Evolutionary conservation across 2,113 vertebrate species (phyloP).

Genomic region (Campylomormyrus tamandua): DNA sequence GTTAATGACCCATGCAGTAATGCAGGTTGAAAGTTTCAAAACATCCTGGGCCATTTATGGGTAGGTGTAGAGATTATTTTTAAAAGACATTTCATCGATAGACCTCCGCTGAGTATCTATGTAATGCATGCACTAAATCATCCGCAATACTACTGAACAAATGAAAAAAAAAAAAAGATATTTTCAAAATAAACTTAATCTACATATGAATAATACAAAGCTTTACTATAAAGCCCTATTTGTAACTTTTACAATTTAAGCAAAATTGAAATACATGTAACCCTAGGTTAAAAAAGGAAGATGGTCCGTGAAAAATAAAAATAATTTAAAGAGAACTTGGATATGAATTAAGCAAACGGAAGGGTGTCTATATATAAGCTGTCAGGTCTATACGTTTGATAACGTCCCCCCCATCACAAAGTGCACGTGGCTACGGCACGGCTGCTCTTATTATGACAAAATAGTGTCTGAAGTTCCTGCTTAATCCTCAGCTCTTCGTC

Average conservation of each 20-base stretch:
- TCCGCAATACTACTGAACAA: not conserved
- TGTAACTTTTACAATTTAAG: not conserved
- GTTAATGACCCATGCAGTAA: constrained; percentile 24
- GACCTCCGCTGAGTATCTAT: not conserved
- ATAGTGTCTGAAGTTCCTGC: constrained; percentile 35
- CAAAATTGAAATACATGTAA: not conserved
- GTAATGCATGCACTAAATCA: not conserved
- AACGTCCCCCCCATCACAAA: too few species aligned
- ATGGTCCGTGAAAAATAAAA: not conserved
- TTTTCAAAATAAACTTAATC: not conserved
- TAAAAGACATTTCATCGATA: not conserved
- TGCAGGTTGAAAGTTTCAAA: constrained; percentile 5
- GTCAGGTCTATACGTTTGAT: too few species aligned
- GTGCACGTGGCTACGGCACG: not conserved
- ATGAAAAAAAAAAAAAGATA: not conserved
- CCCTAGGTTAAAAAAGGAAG: not conserved
- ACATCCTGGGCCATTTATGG: not conserved
- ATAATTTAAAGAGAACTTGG: not conserved
- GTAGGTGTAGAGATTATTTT: not conserved
- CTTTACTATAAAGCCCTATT: not conserved
- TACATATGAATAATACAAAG: not conserved
- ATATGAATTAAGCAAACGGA: not conserved
- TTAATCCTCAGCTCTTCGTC: constrained; percentile 59
- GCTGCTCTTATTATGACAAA: constrained; percentile 41
- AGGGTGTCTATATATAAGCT: not conserved